Evolutionary conservation across 1,140 invertebrate genomes (phyloP), one percentile per base, ranked within the genome.

Genomic region (Drosophila orosa): DNA sequence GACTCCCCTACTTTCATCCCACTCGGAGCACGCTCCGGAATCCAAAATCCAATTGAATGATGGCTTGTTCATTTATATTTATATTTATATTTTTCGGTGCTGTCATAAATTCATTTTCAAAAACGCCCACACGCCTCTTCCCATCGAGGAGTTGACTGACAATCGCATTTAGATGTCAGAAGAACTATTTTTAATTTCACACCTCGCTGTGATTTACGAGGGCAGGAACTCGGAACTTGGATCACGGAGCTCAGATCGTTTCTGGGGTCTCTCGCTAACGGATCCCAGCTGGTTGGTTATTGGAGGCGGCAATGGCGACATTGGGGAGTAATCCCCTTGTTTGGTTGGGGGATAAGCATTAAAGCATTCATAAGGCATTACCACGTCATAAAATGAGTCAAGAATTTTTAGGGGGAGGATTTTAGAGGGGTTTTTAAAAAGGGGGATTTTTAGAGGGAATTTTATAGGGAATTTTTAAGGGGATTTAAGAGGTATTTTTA

Each of bases 161-260:
- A 69, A 68, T 56, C 67, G 31, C 67, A 71, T 69, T 72, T 72
- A 71, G 35, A 44, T 74, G 72, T 74, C 71, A 74, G 44, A 74
- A 22, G 22, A 74, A 74, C 72, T 74, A 74, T 74, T 74, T 74
- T 56, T 74, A 74, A 74, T 74, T 74, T 75, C 71, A 65, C 72
- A 74, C 72, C 71, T 75, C 50, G 68, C 42, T 6, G 54, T 72
- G 66, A 58, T 72, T 71, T 58, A 71, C 66, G 68, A 63, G 56
- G 67, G 63, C 67, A 33, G 25, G 45, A 48, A 48, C 45, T 48
- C 15, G 24, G 45, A 47, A n/a, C 45, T 27, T 2, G 1, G 24
- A n/a, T 27, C 24, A 17, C 12, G 44, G 44, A 13, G 13, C 22
- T 47, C 15, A 22, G 7, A 2, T 7, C 39, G n/a, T n/a, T 29